Evolutionary conservation across 1,140 invertebrate genomes (phyloP).

Genomic region (Meteorus sp.): DNA sequence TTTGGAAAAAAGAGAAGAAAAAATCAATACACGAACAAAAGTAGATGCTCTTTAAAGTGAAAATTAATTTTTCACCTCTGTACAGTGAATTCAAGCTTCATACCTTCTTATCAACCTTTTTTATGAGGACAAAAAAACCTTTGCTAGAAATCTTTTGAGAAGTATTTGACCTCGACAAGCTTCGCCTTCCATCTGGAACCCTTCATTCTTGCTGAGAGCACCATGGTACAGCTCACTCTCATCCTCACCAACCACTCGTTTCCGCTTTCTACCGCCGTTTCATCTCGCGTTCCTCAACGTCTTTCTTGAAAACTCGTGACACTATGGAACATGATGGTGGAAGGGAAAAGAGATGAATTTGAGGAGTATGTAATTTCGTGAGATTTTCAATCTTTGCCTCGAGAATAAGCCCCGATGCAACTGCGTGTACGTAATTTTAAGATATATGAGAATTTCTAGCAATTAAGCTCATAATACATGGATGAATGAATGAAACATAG

Average conservation of each 20-base stretch:
- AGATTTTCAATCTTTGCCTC: no score
- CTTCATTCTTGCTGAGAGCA: slow-evolving; percentile 7
- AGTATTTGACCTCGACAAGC: slow-evolving; percentile 18
- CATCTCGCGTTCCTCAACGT: slow-evolving; percentile 7
- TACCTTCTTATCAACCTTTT: slow-evolving; percentile 7
- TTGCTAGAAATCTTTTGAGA: slow-evolving; percentile 15
- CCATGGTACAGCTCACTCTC: background rate
- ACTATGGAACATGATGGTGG: background rate
- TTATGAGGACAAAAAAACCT: background rate
- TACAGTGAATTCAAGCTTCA: background rate
- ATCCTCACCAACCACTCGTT: slow-evolving; percentile 12
- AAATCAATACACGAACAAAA: background rate
- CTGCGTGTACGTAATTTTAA: no score
- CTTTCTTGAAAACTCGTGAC: slow-evolving; percentile 10
- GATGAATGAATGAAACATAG: no score
- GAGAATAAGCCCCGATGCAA: no score
- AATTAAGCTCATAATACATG: no score
- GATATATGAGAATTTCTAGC: no score
- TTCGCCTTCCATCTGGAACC: slow-evolving; percentile 9
- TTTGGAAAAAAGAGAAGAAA: background rate
- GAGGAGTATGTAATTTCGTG: no score
- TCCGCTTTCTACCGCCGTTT: slow-evolving; percentile 8
- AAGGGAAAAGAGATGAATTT: background rate
- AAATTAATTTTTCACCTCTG: slow-evolving; percentile 14
- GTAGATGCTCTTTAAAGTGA: slow-evolving; percentile 10